phyloP scores from a whole-genome alignment of 1,140 invertebrate species.

The Ceratina calcarata region DNA sequence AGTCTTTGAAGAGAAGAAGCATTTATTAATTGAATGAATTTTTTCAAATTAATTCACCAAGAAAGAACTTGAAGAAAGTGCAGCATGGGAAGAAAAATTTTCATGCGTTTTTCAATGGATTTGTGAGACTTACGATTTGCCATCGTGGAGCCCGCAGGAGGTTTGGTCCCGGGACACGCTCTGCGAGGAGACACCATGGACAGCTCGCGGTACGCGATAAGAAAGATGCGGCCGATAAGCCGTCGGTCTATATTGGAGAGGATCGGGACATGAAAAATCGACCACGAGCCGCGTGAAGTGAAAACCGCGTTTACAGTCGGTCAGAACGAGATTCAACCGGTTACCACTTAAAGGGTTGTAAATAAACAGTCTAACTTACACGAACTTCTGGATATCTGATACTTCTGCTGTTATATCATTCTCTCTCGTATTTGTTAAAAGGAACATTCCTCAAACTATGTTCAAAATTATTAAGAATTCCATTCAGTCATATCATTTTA shows the following conservation, averaged over 20 bases:
- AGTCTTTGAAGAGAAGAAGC: too few relatives aligned
- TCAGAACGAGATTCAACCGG: slow-evolving; percentile 56
- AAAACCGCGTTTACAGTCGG: slow-evolving; percentile 25
- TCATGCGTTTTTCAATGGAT: too few relatives aligned
- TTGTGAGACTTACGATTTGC: not conserved
- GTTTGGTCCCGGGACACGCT: too few relatives aligned
- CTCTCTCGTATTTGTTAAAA: not conserved
- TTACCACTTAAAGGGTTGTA: slow-evolving; percentile 50
- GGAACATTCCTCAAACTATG: too few relatives aligned
- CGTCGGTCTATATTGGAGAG: not conserved
- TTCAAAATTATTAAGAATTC: too few relatives aligned
- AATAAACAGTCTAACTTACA: slow-evolving; percentile 26
- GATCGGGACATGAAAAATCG: slow-evolving; percentile 35
- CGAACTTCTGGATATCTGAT: not conserved
- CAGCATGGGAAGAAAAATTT: too few relatives aligned
- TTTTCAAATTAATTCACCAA: too few relatives aligned
- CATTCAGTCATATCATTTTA: too few relatives aligned
- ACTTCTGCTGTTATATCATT: not conserved
- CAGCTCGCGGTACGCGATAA: slow-evolving; percentile 8
- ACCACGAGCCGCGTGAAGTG: not conserved
- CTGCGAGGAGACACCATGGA: not conserved
- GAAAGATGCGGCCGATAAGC: slow-evolving; percentile 8
- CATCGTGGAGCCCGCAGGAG: too few relatives aligned
- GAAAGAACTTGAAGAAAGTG: too few relatives aligned
- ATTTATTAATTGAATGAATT: too few relatives aligned